Evolutionary conservation across 1,140 invertebrate species (phyloP).

Genomic region (Heliconius hermathena): DNA sequence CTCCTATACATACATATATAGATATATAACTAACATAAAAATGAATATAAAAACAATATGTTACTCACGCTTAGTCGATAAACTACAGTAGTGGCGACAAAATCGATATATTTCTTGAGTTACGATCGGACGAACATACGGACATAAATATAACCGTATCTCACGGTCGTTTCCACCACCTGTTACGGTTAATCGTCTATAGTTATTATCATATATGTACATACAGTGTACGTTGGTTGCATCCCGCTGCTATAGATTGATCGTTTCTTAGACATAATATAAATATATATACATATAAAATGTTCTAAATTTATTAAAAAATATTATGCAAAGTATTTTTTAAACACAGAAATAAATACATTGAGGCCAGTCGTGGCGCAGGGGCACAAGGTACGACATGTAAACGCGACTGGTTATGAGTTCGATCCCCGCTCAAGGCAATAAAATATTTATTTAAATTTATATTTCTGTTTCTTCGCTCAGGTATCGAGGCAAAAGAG

Average conservation of each 20-base stretch:
- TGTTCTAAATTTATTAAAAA: background rate
- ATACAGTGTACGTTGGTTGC: background rate
- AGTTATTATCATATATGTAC: slow-evolving; percentile 48
- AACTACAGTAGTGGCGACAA: slow-evolving; percentile 58
- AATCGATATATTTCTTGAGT: slow-evolving; percentile 70
- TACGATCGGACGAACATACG: slow-evolving; percentile 62
- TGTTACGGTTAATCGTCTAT: slow-evolving; percentile 64
- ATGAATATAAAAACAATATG: slow-evolving; percentile 48
- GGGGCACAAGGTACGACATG: no score
- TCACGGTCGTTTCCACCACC: slow-evolving; percentile 61
- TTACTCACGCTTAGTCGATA: slow-evolving; percentile 57
- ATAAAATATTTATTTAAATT: no score
- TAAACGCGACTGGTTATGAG: no score
- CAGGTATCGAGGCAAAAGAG: no score
- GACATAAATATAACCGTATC: slow-evolving; percentile 72
- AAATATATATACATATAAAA: no score
- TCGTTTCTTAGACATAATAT: background rate
- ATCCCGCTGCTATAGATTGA: background rate
- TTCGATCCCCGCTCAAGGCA: no score
- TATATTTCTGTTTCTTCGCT: no score
- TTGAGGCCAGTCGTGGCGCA: no score
- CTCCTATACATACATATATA: background rate
- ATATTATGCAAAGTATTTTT: background rate
- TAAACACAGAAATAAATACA: no score
- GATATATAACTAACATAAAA: slow-evolving; percentile 20